Percentiles rank a stretch among this genome's conserved stretches.
phyloP scores from a whole-genome alignment of 2,113 vertebrate genomes.

The Ellobius talpinus region DNA sequence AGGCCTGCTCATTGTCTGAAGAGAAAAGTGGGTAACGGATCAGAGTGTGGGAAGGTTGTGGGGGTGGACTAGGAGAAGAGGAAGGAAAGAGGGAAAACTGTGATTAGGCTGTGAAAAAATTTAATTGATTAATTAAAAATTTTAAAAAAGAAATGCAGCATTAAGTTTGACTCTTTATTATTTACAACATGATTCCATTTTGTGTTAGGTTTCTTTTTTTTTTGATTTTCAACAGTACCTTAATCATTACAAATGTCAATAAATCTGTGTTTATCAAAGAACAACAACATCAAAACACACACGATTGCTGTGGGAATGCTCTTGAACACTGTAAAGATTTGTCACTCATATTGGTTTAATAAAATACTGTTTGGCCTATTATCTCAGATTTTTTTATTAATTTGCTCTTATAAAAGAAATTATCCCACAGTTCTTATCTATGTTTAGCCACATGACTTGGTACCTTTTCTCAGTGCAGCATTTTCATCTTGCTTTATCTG shows the following conservation, averaged over 20 bases:
- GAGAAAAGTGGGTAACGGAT: not conserved
- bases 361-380: too few species aligned
- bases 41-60: not conserved
- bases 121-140: not conserved
- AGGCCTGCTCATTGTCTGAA: not conserved
- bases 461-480: too few species aligned
- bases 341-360: too few species aligned
- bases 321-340: too few species aligned
- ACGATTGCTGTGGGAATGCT: too few species aligned
- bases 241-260: not conserved
- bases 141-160: not conserved
- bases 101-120: not conserved
- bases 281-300: not conserved
- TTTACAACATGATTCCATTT: not conserved
- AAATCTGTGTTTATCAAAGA: not conserved
- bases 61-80: not conserved
- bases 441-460: too few species aligned
- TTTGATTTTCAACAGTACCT: not conserved
- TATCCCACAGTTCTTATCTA: too few species aligned
- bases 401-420: too few species aligned
- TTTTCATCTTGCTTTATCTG: too few species aligned
- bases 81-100: not conserved
- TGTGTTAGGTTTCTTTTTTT: not conserved
- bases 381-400: too few species aligned
- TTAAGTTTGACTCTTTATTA: not conserved